Evolutionary conservation across 2,888 invertebrate species (phyloP), one percentile per base, ranked within the genome.

Genomic region (Junonia oenone): DNA sequence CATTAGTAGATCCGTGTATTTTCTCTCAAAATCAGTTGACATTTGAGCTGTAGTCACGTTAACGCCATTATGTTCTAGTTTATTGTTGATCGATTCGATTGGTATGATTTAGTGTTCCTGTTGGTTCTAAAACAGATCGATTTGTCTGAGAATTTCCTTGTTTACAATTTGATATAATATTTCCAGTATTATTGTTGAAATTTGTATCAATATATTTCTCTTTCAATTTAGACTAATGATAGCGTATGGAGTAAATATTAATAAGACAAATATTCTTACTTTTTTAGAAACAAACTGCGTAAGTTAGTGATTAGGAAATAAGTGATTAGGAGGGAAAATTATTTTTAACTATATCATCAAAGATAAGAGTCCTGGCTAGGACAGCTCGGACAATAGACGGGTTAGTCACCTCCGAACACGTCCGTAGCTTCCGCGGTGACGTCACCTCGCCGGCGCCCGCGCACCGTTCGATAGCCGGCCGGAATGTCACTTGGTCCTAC

Each of bases 381-480:
- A 14, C 40, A n/a, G 48, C 48, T 14, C 29, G 53, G 56, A 59
- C 56, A 56, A 56, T 59, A 46, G 50, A 43, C 45, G 51, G 71
- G 71, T 69, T 69, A 70, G 63, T 70, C 69, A 70, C 68, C 69
- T 73, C 73, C 68, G 67, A 69, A 64, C 81, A 78, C 81, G 85
- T 81, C 76, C 78, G 73, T 67, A 66, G 78, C 82, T 83, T 86
- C 87, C 86, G 86, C 70, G 77, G 72, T 86, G 81, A 83, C 86
- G 85, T 84, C 81, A 63, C 55, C 60, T 59, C 49, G 59, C 63
- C 56, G 61, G 50, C 61, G 57, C 61, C 51, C 56, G 59, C 59
- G 54, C 52, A 56, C 43, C 50, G 29, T 50, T 53, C 37, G 40
- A 45, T 56, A 40, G 48, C 35, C 22, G 8, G 27, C 27, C 22